Evolutionary conservation across 2,113 vertebrate genomes (phyloP), one percentile per base, ranked within the genome.

Genomic region (Semicossyphus pulcher): DNA sequence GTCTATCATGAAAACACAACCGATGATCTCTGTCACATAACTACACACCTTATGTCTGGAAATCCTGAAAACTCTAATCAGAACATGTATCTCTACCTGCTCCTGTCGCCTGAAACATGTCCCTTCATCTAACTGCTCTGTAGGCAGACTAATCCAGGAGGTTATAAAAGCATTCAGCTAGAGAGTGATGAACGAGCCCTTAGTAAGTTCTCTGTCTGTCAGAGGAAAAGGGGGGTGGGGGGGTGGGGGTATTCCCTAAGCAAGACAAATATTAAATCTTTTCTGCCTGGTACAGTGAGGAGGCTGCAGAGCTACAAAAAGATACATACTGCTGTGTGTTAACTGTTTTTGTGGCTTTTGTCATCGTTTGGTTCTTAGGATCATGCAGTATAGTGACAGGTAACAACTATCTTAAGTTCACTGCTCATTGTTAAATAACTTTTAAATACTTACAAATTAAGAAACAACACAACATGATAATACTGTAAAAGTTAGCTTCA

Each of bases 151-250:
- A 63, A 83, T 87, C 80, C 74, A 73, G 75, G 76, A 84, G 72
- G 49, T 73, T 60, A 78, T 45, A 78, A 89, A 89, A 89, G 77
- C 78, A 65, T 86, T 88, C 70, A 52, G 76, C 79, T 62, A 44
- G 58, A 81, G 74, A 78, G 79, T 76, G 79, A 87, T 89, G 85
- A 87, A 86, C 75, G 83, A 94, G 92, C 93, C 93, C 92, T 93
- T 93, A 76, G 81, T 89, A 87, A 84, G 59, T 81, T 88, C 83
- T 89, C 63, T 83, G 69, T 88, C 72, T 80, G 72, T 64, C 78
- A 77, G 63, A 77, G 80, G 58, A 57, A 67, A 84, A 64, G 20
- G 52, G 4, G 16, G 10, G 28, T 1, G 1, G 2, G 23, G 20
- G 47, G 58, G 5, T 16, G 54, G 63, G 60, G 36, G 51, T 74